A percentile compares a stretch with the other conserved stretches of the same genome.
These are phyloP conservation scores for Cryptoleucopteryx plumbea DNA, from an alignment of 2,113 vertebrate genomes.

Conservation along the genomic window DNA sequence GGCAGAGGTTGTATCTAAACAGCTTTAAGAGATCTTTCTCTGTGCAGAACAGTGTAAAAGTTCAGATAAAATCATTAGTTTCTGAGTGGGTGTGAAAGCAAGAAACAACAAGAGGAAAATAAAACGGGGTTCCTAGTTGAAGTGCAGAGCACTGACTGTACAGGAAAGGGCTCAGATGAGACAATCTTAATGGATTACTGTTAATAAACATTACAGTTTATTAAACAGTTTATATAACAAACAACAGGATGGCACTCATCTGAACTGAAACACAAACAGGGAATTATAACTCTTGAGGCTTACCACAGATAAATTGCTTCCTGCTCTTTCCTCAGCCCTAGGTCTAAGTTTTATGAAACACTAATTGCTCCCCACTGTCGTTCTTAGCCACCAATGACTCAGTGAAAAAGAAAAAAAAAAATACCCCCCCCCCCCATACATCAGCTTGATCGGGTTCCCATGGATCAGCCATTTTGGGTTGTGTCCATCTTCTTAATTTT, in stretches of 20 bases:
- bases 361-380: neutral
- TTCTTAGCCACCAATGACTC: neutral
- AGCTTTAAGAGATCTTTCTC: neutral
- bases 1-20: neutral
- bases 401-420: neutral
- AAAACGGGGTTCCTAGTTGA: neutral
- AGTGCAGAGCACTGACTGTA: neutral
- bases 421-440: too few species aligned
- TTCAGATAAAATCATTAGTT: slow-evolving; percentile 2
- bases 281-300: slow-evolving; percentile 49
- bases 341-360: slow-evolving; percentile 25
- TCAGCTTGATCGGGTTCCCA: neutral
- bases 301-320: slow-evolving; percentile 39
- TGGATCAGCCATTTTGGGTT: neutral
- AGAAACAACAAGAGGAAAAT: neutral
- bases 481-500: neutral
- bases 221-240: slow-evolving; percentile 57
- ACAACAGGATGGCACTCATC: slow-evolving; percentile 36
- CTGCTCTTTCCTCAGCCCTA: neutral
- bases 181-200: slow-evolving; percentile 37
- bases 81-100: neutral
- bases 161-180: slow-evolving; percentile 15
- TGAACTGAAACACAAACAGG: slow-evolving; percentile 31
- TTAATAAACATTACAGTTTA: slow-evolving; percentile 54
- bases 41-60: neutral